These are phyloP conservation scores for Varanus salvator DNA, from an alignment of 2,113 vertebrate genomes.

Conservation along the genomic window DNA sequence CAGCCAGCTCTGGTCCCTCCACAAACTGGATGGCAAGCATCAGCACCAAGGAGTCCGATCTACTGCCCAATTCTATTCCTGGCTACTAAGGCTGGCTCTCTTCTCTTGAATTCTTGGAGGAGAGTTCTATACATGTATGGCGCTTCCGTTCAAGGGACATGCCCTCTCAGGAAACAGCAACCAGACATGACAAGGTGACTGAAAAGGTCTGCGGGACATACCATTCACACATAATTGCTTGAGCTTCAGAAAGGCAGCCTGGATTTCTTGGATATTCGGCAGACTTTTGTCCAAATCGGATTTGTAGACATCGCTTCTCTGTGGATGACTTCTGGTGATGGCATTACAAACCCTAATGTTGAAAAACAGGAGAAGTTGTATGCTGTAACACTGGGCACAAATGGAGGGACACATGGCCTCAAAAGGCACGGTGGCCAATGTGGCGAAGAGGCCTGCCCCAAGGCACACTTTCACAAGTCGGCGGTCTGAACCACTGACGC, in stretches of 20 bases:
- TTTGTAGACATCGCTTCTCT: slow-evolving; percentile 86
- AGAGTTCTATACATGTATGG: neutral
- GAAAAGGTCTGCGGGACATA: slow-evolving; percentile 61
- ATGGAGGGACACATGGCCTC: neutral
- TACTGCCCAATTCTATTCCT: no score
- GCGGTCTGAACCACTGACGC: neutral
- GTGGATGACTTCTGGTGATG: slow-evolving; percentile 93
- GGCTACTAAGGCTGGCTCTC: no score
- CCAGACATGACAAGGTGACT: neutral
- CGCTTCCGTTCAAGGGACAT: no score
- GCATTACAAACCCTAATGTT: slow-evolving; percentile 88
- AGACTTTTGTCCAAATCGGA: slow-evolving; percentile 90
- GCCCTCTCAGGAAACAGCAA: no score
- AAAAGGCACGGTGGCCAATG: neutral
- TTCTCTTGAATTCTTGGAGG: neutral
- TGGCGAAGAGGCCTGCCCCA: neutral
- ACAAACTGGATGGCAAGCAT: no score
- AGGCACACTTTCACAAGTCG: neutral
- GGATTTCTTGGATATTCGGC: slow-evolving; percentile 91
- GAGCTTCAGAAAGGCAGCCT: slow-evolving; percentile 87
- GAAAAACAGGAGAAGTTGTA: slow-evolving; percentile 6
- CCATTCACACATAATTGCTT: slow-evolving; percentile 93
- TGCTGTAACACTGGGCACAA: neutral
- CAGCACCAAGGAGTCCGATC: no score
- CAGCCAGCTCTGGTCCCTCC: no score